A percentile compares a stretch with the other conserved stretches of the same genome.
These are phyloP conservation scores for Tineola bisselliella DNA, from an alignment of 2,888 invertebrate genomes.

Conservation along the genomic window DNA sequence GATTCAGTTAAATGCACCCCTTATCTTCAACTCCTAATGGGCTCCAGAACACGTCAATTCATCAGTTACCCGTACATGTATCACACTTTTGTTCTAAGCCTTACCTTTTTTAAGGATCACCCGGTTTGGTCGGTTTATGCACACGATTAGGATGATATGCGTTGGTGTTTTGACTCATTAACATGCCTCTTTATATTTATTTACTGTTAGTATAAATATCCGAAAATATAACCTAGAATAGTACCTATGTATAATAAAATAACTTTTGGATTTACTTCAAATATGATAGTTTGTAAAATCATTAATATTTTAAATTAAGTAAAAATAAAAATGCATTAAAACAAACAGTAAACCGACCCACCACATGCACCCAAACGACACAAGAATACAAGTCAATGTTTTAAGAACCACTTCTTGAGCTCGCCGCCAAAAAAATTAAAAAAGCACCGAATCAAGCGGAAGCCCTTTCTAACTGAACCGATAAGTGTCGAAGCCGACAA, in stretches of 20 bases:
- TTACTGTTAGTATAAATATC: too few species aligned
- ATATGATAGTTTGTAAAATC: too few species aligned
- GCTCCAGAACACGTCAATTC: conserved; percentile 61
- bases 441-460: conserved; percentile 39
- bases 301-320: background rate
- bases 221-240: too few species aligned
- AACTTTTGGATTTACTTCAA: too few species aligned
- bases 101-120: conserved; percentile 1
- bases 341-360: conserved; percentile 1
- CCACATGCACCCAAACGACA: background rate
- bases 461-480: conserved; percentile 40
- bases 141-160: background rate
- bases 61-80: conserved; percentile 49
- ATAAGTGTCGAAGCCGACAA: conserved; percentile 57
- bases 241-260: too few species aligned
- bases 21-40: conserved; percentile 59
- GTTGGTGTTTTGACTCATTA: too few species aligned
- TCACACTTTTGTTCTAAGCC: conserved; percentile 22
- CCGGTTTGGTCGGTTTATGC: background rate
- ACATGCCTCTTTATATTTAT: too few species aligned
- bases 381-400: background rate
- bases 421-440: conserved; percentile 21
- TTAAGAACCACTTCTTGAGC: background rate
- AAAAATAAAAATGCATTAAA: background rate
- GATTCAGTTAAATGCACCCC: conserved; percentile 58